phyloP scores from a whole-genome alignment of 37 sponge, comb jelly and placozoan genomes.

The Chondrosia reniformis region DNA sequence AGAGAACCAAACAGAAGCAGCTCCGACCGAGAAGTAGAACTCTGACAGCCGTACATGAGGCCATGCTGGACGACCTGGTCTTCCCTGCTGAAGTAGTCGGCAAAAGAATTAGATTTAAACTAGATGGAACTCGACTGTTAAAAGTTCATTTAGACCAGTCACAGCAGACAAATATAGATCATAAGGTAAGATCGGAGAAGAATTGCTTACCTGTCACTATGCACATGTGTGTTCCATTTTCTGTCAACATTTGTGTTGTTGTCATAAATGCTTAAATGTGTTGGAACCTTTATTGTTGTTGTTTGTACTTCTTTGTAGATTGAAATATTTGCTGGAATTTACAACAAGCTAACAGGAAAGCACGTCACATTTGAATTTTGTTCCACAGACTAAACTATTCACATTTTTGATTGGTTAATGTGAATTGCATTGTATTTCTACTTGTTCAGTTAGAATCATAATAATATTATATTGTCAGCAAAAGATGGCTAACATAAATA shows the following conservation, averaged over 20 bases:
- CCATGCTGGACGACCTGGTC: constrained; percentile 92
- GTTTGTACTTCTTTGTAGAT: too few relatives aligned
- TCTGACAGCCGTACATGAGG: constrained; percentile 93
- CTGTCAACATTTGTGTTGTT: not conserved
- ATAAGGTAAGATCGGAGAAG: constrained; percentile 61
- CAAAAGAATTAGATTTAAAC: constrained; percentile 81
- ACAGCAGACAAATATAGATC: constrained; percentile 85
- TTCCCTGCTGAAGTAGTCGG: constrained; percentile 95
- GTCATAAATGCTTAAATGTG: not conserved
- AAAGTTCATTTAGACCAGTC: constrained; percentile 93
- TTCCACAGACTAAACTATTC: constrained; percentile 30
- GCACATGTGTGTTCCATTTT: not conserved
- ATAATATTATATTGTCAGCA: too few relatives aligned
- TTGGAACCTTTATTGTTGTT: too few relatives aligned
- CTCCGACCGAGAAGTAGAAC: constrained; percentile 94
- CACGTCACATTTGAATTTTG: constrained; percentile 97
- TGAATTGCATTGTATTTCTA: too few relatives aligned
- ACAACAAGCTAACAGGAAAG: constrained; percentile 97
- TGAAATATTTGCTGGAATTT: constrained; percentile 85
- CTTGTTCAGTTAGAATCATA: too few relatives aligned
- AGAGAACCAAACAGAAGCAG: constrained; percentile 85
- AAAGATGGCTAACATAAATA: too few relatives aligned
- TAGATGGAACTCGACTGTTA: constrained; percentile 87
- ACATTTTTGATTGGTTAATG: too few relatives aligned
- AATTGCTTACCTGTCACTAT: not conserved